A percentile compares a stretch with the other conserved stretches of the same genome.
phyloP scores from a whole-genome alignment of 2,113 vertebrate genomes.

The Oncorhynchus mykiss region DNA sequence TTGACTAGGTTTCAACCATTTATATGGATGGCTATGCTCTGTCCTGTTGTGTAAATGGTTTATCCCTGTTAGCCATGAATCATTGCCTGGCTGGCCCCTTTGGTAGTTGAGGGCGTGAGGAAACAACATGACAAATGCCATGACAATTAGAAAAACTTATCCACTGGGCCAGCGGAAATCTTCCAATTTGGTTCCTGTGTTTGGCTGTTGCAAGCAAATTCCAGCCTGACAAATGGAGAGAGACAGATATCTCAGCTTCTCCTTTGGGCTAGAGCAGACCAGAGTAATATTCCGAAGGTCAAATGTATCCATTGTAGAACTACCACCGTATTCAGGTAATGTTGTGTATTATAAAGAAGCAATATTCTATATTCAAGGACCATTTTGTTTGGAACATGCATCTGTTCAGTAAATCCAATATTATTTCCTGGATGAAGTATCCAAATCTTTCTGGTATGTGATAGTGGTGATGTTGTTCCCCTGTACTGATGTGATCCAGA shows the following conservation, averaged over 20 bases:
- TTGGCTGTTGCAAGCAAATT: conserved; percentile 22
- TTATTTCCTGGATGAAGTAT: background rate
- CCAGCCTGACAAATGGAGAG: conserved; percentile 27
- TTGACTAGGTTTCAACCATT: conserved; percentile 13
- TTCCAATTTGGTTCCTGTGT: conserved; percentile 12
- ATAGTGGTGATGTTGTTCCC: background rate
- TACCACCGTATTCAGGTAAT: background rate
- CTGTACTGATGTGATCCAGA: conserved; percentile 46
- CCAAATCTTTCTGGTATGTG: background rate
- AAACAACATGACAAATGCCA: conserved; percentile 19
- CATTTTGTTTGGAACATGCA: background rate
- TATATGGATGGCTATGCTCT: conserved; percentile 27
- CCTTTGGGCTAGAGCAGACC: conserved; percentile 13
- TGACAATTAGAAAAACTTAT: conserved; percentile 26
- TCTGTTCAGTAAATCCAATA: background rate
- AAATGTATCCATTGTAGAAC: conserved; percentile 26
- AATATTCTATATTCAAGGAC: background rate
- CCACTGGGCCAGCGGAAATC: conserved; percentile 6
- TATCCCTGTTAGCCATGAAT: conserved; percentile 24
- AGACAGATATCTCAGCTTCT: conserved; percentile 43
- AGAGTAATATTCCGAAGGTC: conserved; percentile 34
- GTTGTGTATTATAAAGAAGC: background rate
- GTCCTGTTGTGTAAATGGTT: conserved; percentile 9
- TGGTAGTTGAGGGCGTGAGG: conserved; percentile 3
- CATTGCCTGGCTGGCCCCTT: conserved; percentile 5